These are phyloP conservation scores for Micromys minutus DNA, from an alignment of 2,113 vertebrate genomes.

Conservation along the genomic window DNA sequence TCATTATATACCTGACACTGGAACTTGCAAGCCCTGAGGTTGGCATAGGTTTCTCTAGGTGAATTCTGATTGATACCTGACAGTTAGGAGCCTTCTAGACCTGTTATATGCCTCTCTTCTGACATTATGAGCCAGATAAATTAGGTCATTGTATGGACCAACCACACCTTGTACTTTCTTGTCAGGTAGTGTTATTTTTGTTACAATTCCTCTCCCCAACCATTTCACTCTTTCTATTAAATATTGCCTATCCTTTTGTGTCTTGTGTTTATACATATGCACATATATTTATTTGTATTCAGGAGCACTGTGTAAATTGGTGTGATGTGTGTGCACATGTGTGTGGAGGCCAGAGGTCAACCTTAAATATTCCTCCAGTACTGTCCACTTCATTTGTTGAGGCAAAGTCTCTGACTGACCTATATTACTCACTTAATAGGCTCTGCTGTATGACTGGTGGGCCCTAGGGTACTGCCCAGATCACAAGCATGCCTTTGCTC, in stretches of 20 bases:
- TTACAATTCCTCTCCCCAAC: background rate
- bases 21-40: no score
- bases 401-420: background rate
- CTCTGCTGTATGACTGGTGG: no score
- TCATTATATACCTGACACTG: background rate
- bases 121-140: background rate
- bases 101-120: background rate
- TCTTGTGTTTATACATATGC: background rate
- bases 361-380: no score
- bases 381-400: background rate
- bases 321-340: background rate
- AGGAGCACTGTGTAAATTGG: background rate
- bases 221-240: background rate
- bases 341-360: background rate
- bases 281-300: background rate
- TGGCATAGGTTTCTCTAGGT: background rate
- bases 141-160: background rate
- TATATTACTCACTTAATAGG: background rate
- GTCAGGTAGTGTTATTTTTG: background rate
- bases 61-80: background rate
- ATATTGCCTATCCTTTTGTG: background rate
- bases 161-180: background rate
- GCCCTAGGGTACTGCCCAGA: background rate
- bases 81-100: background rate
- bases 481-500: background rate